Base-by-base conservation (phyloP, 2,797 vertebrate species). In the Lagothrix lagotricha region DNA sequence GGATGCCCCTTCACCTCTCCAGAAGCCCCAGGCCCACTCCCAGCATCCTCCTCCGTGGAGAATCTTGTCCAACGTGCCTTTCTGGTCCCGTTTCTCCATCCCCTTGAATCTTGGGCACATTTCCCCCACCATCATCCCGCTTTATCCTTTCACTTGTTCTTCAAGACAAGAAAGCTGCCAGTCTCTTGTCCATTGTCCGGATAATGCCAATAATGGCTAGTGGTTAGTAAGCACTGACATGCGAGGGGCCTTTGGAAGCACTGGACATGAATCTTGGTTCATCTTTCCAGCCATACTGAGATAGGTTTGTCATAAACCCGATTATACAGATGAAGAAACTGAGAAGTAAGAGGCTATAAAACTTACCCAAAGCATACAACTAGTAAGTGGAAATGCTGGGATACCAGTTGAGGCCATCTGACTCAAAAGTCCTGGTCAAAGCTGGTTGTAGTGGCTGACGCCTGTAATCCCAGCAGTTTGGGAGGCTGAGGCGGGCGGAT, bases 101-200 rank as follows among this genome's bases (percentile, higher is more conserved):
- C 8, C 57, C 10, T 28, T 11, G 17, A 54, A 46, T 50, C 36
- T 28, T 33, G 15, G 12, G 61, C 36, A 14, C 19, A 0, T 84
- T 44, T 22, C 17, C 2, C 19, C 15, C 13, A 8, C 54, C 4
- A 0, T 26, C 9, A 0, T 17, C 46, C 83, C 24, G 1, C 46
- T n/a, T 5, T 10, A 8, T 22, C 28, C n/a, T 36, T 77, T 48
- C 5, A 19, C 0, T 30, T 33, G 50, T 12, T 13, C 39, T 8
- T 13, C 1, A 41, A 30, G 48, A 22, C 3, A 81, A 28, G 76
- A 83, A 58, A 61, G 82, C 41, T 26, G 15, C 17, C n/a, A 33
- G 0, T 22, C 0, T 79, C 83, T 54, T 10, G 24, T 58, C 6
- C 24, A 0, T 57, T n/a, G 57, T 30, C n/a, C n/a, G 8, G 57